Conservation (phyloP, 2,888 invertebrate genomes). For the Anodontia alba region DNA sequence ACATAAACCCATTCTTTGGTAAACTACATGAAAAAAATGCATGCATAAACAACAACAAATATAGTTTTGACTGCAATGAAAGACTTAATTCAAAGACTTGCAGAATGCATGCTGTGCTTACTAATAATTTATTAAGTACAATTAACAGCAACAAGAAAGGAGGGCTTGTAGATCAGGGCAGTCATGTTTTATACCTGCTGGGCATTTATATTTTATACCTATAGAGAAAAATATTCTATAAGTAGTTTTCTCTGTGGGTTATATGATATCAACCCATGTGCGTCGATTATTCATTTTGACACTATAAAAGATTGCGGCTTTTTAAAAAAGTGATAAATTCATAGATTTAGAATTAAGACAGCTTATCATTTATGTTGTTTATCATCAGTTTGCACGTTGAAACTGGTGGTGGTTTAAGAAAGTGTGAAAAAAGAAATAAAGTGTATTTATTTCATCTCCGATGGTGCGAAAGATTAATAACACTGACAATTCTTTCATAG, state of each 20-base stretch:
- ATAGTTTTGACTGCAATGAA: not conserved
- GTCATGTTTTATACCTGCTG: constrained; percentile 3
- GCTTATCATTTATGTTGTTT: not conserved
- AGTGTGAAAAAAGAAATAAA: not conserved
- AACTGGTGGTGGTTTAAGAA: not conserved
- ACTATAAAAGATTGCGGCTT: not conserved
- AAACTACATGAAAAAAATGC: no score
- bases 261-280: constrained; percentile 7
- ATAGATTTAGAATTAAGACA: not conserved
- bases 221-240: constrained; percentile 12
- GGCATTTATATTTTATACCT: constrained; percentile 19
- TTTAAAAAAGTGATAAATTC: not conserved
- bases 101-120: constrained; percentile 7
- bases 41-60: not conserved
- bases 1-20: no score
- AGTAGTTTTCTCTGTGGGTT: constrained; percentile 5
- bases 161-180: not conserved
- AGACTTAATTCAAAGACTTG: not conserved
- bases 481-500: not conserved
- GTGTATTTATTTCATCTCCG: constrained; percentile 3
- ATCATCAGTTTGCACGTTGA: not conserved
- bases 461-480: constrained; percentile 14
- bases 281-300: constrained; percentile 13
- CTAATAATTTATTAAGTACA: not conserved
- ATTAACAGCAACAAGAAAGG: not conserved